Evolutionary conservation across 2,888 invertebrate species (phyloP).

Genomic region (Agonum fuliginosum): DNA sequence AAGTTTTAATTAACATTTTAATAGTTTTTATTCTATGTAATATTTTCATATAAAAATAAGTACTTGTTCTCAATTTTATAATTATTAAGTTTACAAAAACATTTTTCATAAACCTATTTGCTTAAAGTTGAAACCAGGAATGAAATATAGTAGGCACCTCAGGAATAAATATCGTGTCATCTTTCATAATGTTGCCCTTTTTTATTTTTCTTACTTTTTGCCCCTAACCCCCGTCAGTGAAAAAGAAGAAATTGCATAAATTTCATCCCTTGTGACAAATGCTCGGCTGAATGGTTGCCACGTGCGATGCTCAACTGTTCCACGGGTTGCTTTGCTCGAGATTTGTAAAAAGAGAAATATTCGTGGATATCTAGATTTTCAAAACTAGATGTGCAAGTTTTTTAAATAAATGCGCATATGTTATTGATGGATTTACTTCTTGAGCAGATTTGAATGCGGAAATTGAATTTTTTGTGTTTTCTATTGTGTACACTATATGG

Average conservation of each 20-base stretch:
- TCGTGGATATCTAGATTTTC: neutral
- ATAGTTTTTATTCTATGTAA: too few species aligned
- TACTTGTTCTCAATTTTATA: too few species aligned
- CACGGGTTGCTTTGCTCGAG: constrained; percentile 1
- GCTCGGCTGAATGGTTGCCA: constrained; percentile 4
- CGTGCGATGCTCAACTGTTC: constrained; percentile 1
- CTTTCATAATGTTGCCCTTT: constrained; percentile 1
- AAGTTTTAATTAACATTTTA: too few species aligned
- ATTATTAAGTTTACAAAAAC: too few species aligned
- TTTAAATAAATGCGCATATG: neutral
- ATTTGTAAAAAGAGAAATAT: neutral
- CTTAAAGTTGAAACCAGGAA: too few species aligned
- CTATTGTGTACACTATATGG: neutral
- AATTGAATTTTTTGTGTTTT: constrained; percentile 18
- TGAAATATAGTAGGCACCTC: too few species aligned
- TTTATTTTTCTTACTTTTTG: constrained; percentile 27
- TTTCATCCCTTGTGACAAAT: constrained; percentile 36
- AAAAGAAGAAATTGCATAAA: constrained; percentile 40
- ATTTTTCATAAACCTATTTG: too few species aligned
- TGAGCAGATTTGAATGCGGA: neutral
- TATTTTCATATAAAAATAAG: too few species aligned
- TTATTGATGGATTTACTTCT: constrained; percentile 15
- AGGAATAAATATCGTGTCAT: constrained; percentile 26
- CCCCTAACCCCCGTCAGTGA: neutral
- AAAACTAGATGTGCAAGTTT: neutral